These are phyloP conservation scores for Drosophila recens DNA, from an alignment of 2,888 invertebrate species.

Conservation along the genomic window DNA sequence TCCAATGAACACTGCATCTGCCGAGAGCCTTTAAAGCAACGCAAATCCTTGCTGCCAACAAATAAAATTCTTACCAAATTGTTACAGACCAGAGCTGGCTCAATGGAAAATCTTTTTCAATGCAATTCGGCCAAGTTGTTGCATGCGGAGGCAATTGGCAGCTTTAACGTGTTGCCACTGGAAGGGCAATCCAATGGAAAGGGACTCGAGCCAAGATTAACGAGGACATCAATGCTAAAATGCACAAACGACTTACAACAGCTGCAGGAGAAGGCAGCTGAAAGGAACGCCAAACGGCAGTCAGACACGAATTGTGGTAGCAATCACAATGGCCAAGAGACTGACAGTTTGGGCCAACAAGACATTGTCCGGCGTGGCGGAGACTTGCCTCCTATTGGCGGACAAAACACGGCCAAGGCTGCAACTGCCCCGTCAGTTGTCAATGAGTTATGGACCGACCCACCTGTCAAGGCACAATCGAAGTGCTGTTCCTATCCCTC, in stretches of 20 bases:
- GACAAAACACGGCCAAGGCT: slow-evolving; percentile 7
- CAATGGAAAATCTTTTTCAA: slow-evolving; percentile 85
- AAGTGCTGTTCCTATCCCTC: slow-evolving; percentile 23
- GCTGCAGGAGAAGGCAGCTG: slow-evolving; percentile 17
- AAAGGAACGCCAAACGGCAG: slow-evolving; percentile 4
- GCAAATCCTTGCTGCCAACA: slow-evolving; percentile 77
- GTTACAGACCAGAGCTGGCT: slow-evolving; percentile 85
- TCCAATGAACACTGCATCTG: slow-evolving; percentile 18
- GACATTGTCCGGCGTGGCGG: slow-evolving; percentile 9
- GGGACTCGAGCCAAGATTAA: slow-evolving; percentile 16
- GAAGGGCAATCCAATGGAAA: slow-evolving; percentile 18
- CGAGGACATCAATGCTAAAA: slow-evolving; percentile 13
- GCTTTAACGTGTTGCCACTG: slow-evolving; percentile 24
- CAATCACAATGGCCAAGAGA: slow-evolving; percentile 17
- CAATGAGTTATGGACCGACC: slow-evolving; percentile 44
- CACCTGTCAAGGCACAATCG: slow-evolving; percentile 29
- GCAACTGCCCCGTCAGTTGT: slow-evolving; percentile 18
- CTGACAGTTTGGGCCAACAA: slow-evolving; percentile 29
- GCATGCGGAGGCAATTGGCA: slow-evolving; percentile 13
- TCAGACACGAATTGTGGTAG: slow-evolving; percentile 4
- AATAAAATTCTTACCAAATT: slow-evolving; percentile 86
- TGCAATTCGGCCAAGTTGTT: slow-evolving; percentile 57
- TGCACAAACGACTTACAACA: slow-evolving; percentile 86
- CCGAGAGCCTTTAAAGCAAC: slow-evolving; percentile 43
- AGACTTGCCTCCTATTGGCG: slow-evolving; percentile 4